Evolutionary conservation across 2,888 invertebrate species (phyloP), one percentile per base, ranked within the genome.

Genomic region (Xiphydria camelus): DNA sequence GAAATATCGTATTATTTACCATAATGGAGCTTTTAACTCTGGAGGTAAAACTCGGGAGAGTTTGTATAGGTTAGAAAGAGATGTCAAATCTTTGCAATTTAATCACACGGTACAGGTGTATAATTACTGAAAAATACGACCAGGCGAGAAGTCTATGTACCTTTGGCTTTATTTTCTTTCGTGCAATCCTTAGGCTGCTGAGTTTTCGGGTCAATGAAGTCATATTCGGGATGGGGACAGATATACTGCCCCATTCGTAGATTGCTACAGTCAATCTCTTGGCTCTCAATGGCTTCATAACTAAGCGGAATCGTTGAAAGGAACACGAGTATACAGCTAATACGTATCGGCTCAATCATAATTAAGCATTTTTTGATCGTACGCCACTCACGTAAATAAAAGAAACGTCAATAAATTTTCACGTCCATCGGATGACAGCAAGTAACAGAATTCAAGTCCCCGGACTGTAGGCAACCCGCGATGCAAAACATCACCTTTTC

Each of bases 141-240:
- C 38, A 49, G 25, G n/a, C 34, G 10, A 19, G 2, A 12, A 31
- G 21, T 20, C 14, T 20, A 45, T 35, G 58, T 78, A 91, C 92
- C 87, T 80, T 83, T 84, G 5, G 93, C 91, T 76, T 83, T 86
- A 54, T 90, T 90, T 65, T 90, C 86, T 59, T 85, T 75, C 1
- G 83, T 84, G 72, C 95, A 95, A 45, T 89, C 91, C 55, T 77
- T 78, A 21, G 89, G 85, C 69, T 95, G 94, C 73, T 97, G 96
- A 0, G 96, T 96, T 65, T 87, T 84, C 0, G 86, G 83, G 73
- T 96, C 94, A 62, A 96, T 92, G 45, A 77, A 76, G 62, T 89
- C 86, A 61, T 84, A 83, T 51, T 79, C 79, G 4, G 91, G 89
- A 78, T 91, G 87, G 1, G 90, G 91, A 68, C 93, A 94, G 50